These are phyloP conservation scores for Bruchidius siliquastri DNA, from an alignment of 2,888 invertebrate species.

Conservation along the genomic window DNA sequence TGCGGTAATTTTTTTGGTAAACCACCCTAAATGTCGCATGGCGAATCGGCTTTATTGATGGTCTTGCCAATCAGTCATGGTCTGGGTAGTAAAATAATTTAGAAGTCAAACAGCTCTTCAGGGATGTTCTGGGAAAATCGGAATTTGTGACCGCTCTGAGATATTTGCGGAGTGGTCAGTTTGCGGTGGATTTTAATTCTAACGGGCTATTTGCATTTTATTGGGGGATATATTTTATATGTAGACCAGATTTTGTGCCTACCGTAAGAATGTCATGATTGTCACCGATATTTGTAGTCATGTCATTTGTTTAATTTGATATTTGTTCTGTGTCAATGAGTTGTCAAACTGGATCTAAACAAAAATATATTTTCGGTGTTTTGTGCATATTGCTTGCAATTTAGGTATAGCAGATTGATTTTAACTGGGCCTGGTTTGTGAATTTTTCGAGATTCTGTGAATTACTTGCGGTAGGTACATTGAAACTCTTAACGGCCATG, in stretches of 20 bases:
- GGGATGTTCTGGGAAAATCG: neutral
- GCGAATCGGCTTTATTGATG: neutral
- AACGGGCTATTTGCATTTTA: neutral
- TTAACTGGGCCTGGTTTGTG: no score
- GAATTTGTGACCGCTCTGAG: neutral
- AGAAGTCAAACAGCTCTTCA: neutral
- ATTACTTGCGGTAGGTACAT: no score
- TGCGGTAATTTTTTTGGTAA: neutral
- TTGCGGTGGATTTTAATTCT: neutral
- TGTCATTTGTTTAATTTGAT: no score
- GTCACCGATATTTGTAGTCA: no score
- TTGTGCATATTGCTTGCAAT: no score
- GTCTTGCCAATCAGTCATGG: neutral
- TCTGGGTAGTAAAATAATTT: neutral
- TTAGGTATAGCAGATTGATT: no score
- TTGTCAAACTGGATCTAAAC: no score
- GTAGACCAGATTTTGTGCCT: neutral
- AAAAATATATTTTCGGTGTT: no score
- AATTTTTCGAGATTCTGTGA: no score
- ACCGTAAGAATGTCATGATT: no score
- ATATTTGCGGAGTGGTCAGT: neutral
- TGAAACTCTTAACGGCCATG: no score
- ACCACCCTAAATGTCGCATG: neutral
- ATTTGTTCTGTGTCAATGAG: no score
- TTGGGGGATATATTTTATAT: neutral